These are phyloP conservation scores for Nestor notabilis DNA, from an alignment of 2,113 vertebrate species.

Conservation along the genomic window DNA sequence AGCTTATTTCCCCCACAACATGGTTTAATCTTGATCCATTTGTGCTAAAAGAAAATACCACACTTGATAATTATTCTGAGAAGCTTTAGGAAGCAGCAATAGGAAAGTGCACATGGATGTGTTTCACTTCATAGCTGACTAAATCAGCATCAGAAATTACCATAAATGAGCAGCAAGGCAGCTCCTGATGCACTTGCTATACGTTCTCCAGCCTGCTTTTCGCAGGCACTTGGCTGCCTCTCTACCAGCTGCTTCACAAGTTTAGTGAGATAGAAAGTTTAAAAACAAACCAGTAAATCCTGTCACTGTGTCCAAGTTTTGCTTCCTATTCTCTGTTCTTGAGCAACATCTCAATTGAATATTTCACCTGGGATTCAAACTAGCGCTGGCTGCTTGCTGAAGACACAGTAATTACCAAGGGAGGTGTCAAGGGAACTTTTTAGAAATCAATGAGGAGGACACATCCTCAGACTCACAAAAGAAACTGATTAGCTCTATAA, in stretches of 20 bases:
- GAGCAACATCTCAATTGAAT: constrained; percentile 54
- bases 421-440: constrained; percentile 57
- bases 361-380: constrained; percentile 61
- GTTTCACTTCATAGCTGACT: constrained; percentile 57
- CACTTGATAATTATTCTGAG: constrained; percentile 71
- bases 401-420: constrained; percentile 61
- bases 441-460: constrained; percentile 66
- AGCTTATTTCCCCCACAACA: constrained; percentile 59
- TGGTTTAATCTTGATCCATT: constrained; percentile 71
- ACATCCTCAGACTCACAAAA: constrained; percentile 19
- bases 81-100: constrained; percentile 38
- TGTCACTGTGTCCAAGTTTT: constrained; percentile 28
- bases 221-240: constrained; percentile 41
- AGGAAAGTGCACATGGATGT: constrained; percentile 36
- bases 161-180: constrained; percentile 55
- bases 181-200: constrained; percentile 23
- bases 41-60: constrained; percentile 72
- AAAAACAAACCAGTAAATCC: constrained; percentile 56
- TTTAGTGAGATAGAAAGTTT: constrained; percentile 40
- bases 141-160: constrained; percentile 57
- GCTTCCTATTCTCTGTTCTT: constrained; percentile 10
- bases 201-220: constrained; percentile 16
- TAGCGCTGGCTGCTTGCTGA: constrained; percentile 26
- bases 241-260: constrained; percentile 47
- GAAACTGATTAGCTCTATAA: constrained; percentile 59